Evolutionary conservation across 92 coral and sea anemone genomes (phyloP), one percentile per base, ranked within the genome.

Genomic region (Plumapathes pennacea): DNA sequence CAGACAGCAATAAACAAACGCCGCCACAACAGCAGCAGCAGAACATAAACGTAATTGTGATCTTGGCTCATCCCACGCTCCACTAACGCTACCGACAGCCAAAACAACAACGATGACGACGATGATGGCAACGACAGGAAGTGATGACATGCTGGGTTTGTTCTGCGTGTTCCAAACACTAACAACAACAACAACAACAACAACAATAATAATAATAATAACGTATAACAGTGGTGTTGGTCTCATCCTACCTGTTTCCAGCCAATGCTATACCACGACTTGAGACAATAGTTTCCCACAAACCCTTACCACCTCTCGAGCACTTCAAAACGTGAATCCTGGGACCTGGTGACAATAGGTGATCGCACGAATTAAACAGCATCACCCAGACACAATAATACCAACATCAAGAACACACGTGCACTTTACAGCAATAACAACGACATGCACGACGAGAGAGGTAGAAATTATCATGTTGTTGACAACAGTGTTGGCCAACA

Each of bases 221-320:
- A 4, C 57, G 26, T 13, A 10, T 7, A 30, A 6, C 21, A 7
- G 18, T 3, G 37, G 22, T 14, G 26, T 10, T 8, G 28, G 39
- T 30, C 12, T 32, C 62, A 18, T 15, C 28, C 19, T 51, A 92
- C 98, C 98, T 82, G 82, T 88, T 92, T 32, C 98, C 98, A 22
- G 96, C 98, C 58, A 92, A 47, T 25, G 96, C 96, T 49, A 89
- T 81, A 12, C 94, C 96, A 7, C 96, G 90, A 27, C 98, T 92
- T 46, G 90, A 78, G 3, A 92, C 50, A 34, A 90, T 83, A 52
- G 86, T 76, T 58, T 92, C 98, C 98, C 98, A 92, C 2, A 74
- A 37, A 25, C 64, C 67, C 39, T 92, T 89, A 38, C 96, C 92
- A 40, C 78, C 81, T 7, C 79, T 64, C 20, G 80, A 52, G 26